These are phyloP conservation scores for Chloromyia formosa DNA, from an alignment of 2,888 invertebrate genomes.

Conservation along the genomic window DNA sequence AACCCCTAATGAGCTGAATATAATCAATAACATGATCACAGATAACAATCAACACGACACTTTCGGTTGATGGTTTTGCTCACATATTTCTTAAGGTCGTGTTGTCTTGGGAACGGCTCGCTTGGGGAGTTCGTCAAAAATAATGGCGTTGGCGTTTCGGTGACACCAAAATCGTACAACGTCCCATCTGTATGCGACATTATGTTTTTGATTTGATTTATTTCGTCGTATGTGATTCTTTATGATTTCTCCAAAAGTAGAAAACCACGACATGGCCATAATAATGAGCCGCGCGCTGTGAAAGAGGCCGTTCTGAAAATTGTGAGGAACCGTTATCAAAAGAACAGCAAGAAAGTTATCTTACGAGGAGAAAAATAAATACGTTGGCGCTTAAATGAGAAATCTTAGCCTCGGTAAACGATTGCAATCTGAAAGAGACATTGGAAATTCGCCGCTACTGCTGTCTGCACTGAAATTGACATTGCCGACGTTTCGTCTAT, in stretches of 20 bases:
- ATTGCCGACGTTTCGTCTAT: constrained; percentile 3
- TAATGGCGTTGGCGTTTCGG: constrained; percentile 3
- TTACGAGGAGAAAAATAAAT: background rate
- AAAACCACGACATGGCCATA: background rate
- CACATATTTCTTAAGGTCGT: constrained; percentile 1
- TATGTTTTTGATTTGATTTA: background rate
- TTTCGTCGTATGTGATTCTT: background rate
- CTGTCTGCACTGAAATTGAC: constrained; percentile 5
- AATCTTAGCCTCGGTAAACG: background rate
- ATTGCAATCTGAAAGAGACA: constrained; percentile 4
- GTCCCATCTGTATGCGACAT: background rate
- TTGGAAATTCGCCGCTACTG: constrained; percentile 2
- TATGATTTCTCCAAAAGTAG: background rate
- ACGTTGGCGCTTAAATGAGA: background rate
- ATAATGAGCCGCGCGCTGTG: too few relatives aligned
- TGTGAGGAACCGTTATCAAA: background rate
- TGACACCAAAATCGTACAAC: background rate
- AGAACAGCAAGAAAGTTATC: background rate
- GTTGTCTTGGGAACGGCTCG: background rate
- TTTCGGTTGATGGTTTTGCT: background rate
- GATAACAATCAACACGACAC: constrained; percentile 7
- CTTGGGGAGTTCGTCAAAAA: too few relatives aligned
- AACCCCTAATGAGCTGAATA: background rate
- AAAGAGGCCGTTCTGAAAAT: too few relatives aligned
- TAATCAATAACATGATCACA: constrained; percentile 10